Percentiles rank a stretch among this genome's conserved stretches.
Conservation (phyloP, 2,797 vertebrate species). For the Sebastes hopkinsi region DNA sequence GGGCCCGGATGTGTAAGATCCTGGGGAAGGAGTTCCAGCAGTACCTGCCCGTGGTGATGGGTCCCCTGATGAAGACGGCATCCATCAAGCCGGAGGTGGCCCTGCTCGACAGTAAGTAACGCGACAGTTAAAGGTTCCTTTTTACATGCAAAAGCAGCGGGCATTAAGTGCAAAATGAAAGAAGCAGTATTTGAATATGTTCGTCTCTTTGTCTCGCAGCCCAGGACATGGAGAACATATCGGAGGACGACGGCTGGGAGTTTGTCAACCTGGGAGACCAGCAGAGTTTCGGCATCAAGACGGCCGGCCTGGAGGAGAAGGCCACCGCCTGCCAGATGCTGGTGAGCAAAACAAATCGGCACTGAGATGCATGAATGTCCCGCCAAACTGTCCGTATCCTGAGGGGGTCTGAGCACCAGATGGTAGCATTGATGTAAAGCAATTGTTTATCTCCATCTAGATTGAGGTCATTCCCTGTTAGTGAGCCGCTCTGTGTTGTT, state of each 20-base stretch:
- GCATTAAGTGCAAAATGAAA: not conserved
- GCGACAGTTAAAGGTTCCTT: accelerated
- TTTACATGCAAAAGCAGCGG: not conserved
- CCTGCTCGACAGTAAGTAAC: constrained; percentile 93
- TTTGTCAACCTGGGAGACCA: constrained; percentile 99
- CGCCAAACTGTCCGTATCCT: not conserved
- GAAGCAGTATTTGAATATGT: not conserved
- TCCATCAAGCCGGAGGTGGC: constrained; percentile 99
- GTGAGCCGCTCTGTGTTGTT: not conserved
- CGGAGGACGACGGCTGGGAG: constrained; percentile 98
- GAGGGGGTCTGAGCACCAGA: not conserved
- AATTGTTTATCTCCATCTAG: not conserved
- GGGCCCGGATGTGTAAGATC: constrained; percentile 99
- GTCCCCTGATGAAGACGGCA: constrained; percentile 98
- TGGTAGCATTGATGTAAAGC: not conserved
- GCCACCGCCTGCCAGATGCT: constrained; percentile 99
- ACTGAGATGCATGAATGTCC: no score
- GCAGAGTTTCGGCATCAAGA: constrained; percentile 99
- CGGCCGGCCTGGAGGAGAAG: constrained; percentile 97
- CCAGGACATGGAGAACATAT: constrained; percentile 99
- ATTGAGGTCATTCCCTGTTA: accelerated
- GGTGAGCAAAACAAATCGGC: constrained; percentile 78
- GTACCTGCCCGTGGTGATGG: constrained; percentile 99
- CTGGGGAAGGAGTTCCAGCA: constrained; percentile 99
- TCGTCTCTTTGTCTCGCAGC: constrained; percentile 72